Percentiles rank a stretch among this genome's conserved stretches.
These are phyloP conservation scores for Todiramphus chloris DNA, from an alignment of 2,113 vertebrate species.

Conservation along the genomic window DNA sequence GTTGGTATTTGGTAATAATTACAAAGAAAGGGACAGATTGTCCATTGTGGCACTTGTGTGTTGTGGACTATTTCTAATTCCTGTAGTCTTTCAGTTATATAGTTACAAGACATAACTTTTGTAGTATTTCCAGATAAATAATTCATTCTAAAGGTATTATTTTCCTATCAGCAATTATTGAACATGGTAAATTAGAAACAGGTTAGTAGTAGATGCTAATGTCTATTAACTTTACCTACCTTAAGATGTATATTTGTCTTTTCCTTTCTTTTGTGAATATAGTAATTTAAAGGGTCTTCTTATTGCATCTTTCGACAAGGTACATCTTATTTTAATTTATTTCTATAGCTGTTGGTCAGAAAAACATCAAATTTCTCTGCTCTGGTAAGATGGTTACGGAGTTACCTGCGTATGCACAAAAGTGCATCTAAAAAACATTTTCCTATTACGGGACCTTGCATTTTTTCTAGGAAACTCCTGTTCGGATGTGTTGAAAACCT, in stretches of 20 bases:
- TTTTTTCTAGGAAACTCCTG: background rate
- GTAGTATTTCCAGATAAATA: background rate
- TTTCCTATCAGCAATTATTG: background rate
- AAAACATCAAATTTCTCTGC: background rate
- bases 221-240: background rate
- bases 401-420: background rate
- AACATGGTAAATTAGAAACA: background rate
- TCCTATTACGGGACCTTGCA: background rate
- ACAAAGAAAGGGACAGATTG: background rate
- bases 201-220: background rate
- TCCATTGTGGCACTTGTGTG: background rate
- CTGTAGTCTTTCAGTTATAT: background rate
- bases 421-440: background rate
- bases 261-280: background rate
- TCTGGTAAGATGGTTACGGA: background rate
- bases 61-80: background rate
- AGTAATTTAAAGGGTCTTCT: background rate
- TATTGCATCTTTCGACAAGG: background rate
- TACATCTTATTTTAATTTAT: background rate
- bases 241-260: background rate
- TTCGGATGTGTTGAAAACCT: background rate
- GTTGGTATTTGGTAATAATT: background rate
- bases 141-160: background rate
- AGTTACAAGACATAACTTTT: background rate
- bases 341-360: background rate